Percentiles rank a stretch among this genome's conserved stretches.
Conservation (phyloP, 2,113 vertebrate species). For the Leptosomus discolor region DNA sequence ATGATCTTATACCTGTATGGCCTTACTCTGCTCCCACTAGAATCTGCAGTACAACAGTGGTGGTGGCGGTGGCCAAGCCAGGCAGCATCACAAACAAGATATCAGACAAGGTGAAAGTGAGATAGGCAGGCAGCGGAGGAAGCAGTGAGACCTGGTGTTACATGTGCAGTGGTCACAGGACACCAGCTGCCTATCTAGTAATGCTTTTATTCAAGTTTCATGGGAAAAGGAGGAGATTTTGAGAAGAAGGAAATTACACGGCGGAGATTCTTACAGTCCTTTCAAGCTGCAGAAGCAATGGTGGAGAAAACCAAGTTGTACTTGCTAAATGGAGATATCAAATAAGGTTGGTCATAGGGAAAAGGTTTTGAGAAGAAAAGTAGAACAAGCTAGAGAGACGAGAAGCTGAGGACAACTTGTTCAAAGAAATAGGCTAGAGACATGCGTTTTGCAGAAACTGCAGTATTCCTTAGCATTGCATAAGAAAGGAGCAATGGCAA, state of each 20-base stretch:
- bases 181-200: not conserved
- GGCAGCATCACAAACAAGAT: not conserved
- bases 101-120: not conserved
- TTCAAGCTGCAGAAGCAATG: not conserved
- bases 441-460: not conserved
- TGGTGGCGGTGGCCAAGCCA: not conserved
- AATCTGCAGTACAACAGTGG: fast-evolving
- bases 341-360: not conserved
- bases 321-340: not conserved
- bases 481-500: not conserved
- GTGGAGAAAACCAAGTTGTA: not conserved
- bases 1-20: not conserved
- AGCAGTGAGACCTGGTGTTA: not conserved
- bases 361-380: not conserved
- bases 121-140: not conserved
- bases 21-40: not conserved
- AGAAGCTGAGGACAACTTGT: not conserved
- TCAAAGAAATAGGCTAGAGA: not conserved
- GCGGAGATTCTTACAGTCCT: not conserved
- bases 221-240: not conserved
- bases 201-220: not conserved
- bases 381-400: not conserved
- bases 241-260: not conserved
- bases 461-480: not conserved
- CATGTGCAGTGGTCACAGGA: not conserved